Conservation (phyloP, 2,888 invertebrate genomes). For the Laothoe populi region DNA sequence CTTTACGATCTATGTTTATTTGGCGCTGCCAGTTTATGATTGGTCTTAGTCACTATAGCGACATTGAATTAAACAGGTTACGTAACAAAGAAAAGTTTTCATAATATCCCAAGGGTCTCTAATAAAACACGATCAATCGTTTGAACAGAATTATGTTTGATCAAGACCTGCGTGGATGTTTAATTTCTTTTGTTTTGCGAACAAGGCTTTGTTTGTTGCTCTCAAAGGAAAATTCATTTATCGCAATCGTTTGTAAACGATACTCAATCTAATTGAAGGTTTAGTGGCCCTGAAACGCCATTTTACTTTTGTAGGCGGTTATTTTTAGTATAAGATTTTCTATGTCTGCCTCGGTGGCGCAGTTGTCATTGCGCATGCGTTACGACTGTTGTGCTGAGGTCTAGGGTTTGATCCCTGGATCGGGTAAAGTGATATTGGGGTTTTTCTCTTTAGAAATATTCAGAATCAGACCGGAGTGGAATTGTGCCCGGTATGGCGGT, state of each 20-base stretch:
- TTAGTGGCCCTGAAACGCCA: not conserved
- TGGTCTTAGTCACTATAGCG: too few relatives aligned
- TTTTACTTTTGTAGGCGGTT: not conserved
- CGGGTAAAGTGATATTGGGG: too few relatives aligned
- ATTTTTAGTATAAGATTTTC: not conserved
- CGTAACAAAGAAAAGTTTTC: not conserved
- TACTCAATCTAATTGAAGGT: constrained; percentile 8
- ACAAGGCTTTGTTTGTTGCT: constrained; percentile 18
- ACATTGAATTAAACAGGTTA: not conserved
- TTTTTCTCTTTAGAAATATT: too few relatives aligned
- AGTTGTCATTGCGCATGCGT: too few relatives aligned
- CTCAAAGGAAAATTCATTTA: constrained; percentile 10
- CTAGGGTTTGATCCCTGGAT: too few relatives aligned
- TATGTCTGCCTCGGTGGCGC: too few relatives aligned
- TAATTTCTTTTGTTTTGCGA: constrained; percentile 28
- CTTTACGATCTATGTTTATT: too few relatives aligned
- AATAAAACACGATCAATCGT: constrained; percentile 25
- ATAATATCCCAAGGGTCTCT: not conserved
- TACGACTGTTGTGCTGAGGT: too few relatives aligned
- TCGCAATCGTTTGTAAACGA: constrained; percentile 10
- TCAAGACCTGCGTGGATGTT: constrained; percentile 32
- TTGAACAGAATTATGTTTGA: constrained; percentile 35
- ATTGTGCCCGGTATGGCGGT: too few relatives aligned
- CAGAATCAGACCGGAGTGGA: too few relatives aligned
- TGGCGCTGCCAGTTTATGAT: too few relatives aligned